Percentiles rank a stretch among this genome's conserved stretches.
phyloP scores from a whole-genome alignment of 2,113 vertebrate genomes.

The Atractosteus spatula region DNA sequence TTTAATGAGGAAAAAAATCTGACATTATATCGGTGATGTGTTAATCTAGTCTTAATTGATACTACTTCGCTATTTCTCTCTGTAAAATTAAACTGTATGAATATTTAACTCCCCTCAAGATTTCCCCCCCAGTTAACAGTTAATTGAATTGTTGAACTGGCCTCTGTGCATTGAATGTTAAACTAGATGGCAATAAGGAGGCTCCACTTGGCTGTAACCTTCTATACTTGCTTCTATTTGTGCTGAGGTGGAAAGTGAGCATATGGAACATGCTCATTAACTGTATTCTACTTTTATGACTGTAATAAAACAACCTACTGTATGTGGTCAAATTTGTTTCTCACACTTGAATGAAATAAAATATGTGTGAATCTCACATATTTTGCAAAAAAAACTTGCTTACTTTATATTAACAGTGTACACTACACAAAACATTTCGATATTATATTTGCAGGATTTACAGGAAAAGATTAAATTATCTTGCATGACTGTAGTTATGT shows the following conservation, averaged over 20 bases:
- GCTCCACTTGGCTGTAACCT: constrained; percentile 6
- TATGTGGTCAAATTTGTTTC: too few relatives aligned
- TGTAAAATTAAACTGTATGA: constrained; percentile 30
- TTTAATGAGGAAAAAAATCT: neutral
- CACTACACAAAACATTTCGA: too few relatives aligned
- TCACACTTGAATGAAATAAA: too few relatives aligned
- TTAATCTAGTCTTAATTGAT: constrained; percentile 33
- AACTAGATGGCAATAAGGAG: constrained; percentile 18
- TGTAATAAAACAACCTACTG: neutral
- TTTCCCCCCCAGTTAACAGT: constrained; percentile 33
- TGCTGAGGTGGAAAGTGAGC: neutral
- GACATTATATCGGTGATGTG: constrained; percentile 17
- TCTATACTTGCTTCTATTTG: neutral
- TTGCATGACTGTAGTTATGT: neutral
- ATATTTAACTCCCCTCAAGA: constrained; percentile 38
- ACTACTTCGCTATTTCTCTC: constrained; percentile 30
- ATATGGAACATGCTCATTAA: neutral
- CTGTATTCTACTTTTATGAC: neutral
- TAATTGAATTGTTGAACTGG: constrained; percentile 40
- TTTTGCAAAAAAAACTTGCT: too few relatives aligned
- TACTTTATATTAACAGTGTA: too few relatives aligned
- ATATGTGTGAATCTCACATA: too few relatives aligned
- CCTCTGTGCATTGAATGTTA: constrained; percentile 36
- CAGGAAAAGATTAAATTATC: too few relatives aligned
- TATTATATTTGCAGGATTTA: too few relatives aligned